Base-by-base conservation (phyloP, 64 coral and sea anemone species). In the Pachyseris speciosa region DNA sequence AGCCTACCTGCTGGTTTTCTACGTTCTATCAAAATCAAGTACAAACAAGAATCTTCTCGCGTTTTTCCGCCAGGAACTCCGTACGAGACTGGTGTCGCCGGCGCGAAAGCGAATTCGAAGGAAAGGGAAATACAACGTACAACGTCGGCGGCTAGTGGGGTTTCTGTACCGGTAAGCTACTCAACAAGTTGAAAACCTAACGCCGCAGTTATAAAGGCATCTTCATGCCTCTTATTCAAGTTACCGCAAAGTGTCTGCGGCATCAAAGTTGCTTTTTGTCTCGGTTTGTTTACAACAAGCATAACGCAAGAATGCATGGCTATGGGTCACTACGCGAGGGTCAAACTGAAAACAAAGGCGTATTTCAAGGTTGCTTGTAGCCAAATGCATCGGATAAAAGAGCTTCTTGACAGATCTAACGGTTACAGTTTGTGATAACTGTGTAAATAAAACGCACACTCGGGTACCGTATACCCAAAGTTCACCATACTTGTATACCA, bases 1-100 rank as follows among this genome's bases (percentile, higher is more conserved):
- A 95, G 97, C 42, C 63, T 99, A n/a, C 97, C 97, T 10, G 61
- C 97, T 64, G 97, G 97, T 15, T 99, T 99, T 90, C 87, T 99
- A 13, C 80, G 91, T 34, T 95, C 94, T 38, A 95, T 99, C 50
- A 99, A 99, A 72, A 69, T 95, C 51, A 99, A 99, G 72, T 99
- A 95, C 69, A 92, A 89, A 80, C 97, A 99, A 63, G 97, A 95
- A 30, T 67, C 97, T 1, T 95, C 94, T 3, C 89, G 88, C 31
- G 90, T 99, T 12, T 99, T 99, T 72, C 93, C 97, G 6, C 78
- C 88, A 5, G 89, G 85, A 5, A 87, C 83, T 16, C 90, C 94
- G 25, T 91, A 50, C 40, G 69, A 91, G 42, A 32, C 61, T 30
- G 64, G 61, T 2, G 11, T 70, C 5, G 32, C 22, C 15, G 58